Conservation (phyloP, 2,888 invertebrate species). For the Lycophotia porphyrea region DNA sequence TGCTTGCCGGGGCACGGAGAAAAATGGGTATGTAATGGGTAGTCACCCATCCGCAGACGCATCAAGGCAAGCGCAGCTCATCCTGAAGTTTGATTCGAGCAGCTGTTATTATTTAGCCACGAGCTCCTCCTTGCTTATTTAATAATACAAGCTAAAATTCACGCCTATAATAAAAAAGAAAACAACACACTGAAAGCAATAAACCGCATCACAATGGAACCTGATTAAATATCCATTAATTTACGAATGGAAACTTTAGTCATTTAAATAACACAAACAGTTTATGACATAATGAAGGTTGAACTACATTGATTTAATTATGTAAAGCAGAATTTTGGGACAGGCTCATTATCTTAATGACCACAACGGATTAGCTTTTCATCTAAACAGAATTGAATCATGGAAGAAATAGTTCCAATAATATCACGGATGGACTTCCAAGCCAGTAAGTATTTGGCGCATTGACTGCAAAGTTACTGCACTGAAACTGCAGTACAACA, state of each 20-base stretch:
- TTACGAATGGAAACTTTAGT: constrained; percentile 32
- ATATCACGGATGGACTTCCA: neutral
- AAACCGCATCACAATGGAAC: neutral
- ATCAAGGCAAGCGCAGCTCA: no score
- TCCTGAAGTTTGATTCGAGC: no score
- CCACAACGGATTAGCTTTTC: neutral
- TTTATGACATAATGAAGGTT: constrained; percentile 31
- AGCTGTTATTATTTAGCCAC: no score
- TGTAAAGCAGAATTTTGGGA: constrained; percentile 6
- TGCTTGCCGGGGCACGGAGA: no score
- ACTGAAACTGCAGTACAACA: neutral
- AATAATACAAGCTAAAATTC: neutral
- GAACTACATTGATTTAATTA: constrained; percentile 29
- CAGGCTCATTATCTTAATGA: constrained; percentile 19
- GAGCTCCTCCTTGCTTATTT: neutral
- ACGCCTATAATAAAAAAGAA: neutral
- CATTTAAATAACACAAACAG: constrained; percentile 8
- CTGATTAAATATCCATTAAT: constrained; percentile 12
- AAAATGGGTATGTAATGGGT: no score
- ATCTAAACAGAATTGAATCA: neutral
- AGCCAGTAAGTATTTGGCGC: neutral
- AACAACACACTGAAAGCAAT: neutral
- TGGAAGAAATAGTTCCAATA: constrained; percentile 1
- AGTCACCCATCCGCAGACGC: no score
- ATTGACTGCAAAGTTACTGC: constrained; percentile 31